Conservation (phyloP, 2,888 invertebrate species). For the Tuberolachnus salignus region DNA sequence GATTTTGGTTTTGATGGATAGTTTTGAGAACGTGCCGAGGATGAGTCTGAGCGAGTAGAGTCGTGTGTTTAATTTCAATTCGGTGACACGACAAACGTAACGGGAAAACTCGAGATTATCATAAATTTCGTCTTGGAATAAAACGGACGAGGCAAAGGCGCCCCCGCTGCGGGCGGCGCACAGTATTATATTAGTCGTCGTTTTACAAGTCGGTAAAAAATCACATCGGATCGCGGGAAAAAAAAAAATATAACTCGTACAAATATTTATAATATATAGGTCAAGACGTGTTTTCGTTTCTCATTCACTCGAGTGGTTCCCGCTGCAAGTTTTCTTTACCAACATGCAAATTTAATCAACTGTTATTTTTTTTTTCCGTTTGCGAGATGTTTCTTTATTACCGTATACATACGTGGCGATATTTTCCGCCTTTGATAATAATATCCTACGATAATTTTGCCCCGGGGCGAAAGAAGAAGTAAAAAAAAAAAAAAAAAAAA, state of each 20-base stretch:
- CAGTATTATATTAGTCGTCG: no score
- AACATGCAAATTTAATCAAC: slow-evolving; percentile 52
- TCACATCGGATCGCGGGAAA: no score
- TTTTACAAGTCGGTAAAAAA: slow-evolving; percentile 36
- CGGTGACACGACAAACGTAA: no score
- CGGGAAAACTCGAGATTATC: neutral
- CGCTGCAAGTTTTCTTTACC: slow-evolving; percentile 35
- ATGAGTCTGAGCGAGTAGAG: no score
- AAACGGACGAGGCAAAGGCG: neutral
- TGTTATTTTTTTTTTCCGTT: neutral
- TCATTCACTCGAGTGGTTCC: slow-evolving; percentile 34
- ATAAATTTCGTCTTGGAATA: neutral
- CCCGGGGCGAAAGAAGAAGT: no score
- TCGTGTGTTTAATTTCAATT: no score
- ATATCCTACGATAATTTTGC: neutral
- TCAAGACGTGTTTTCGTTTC: slow-evolving; percentile 36
- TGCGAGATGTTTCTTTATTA: slow-evolving; percentile 7
- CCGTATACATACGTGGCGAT: neutral
- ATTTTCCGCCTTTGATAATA: neutral
- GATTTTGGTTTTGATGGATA: no score
- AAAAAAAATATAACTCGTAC: neutral
- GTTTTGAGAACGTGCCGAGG: no score
- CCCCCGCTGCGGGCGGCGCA: no score
- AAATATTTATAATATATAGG: neutral
- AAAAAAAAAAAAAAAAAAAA: slow-evolving; percentile 5